Conservation (phyloP, 2,888 invertebrate species). For the Nomada hirtipes region DNA sequence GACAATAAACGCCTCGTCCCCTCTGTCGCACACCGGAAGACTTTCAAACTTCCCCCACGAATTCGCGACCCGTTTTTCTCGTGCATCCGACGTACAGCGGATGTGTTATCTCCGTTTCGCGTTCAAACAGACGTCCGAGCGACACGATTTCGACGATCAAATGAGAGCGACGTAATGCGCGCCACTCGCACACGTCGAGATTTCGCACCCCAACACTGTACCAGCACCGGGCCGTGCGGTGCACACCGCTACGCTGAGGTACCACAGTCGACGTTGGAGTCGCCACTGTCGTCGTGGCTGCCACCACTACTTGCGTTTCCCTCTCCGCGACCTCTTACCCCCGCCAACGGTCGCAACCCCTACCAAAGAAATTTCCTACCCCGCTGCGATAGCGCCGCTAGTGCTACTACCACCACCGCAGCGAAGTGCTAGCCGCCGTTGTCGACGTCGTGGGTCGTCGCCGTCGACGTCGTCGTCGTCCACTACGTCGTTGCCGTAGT, state of each 20-base stretch:
- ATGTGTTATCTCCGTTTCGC: background rate
- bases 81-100: too few relatives aligned
- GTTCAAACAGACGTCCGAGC: background rate
- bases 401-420: conserved; percentile 20
- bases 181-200: conserved; percentile 61
- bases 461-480: conserved; percentile 30
- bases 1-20: background rate
- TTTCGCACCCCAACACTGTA: conserved; percentile 63
- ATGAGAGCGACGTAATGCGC: conserved; percentile 53
- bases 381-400: conserved; percentile 25
- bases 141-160: conserved; percentile 5
- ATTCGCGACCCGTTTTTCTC: background rate
- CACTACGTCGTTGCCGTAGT: conserved; percentile 30
- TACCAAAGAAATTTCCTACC: background rate
- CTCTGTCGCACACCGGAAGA: background rate
- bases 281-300: conserved; percentile 63
- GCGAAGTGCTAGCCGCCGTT: conserved; percentile 24
- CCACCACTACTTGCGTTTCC: conserved; percentile 47
- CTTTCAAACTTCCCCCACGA: background rate
- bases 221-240: conserved; percentile 59
- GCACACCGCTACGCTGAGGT: conserved; percentile 62
- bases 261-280: conserved; percentile 61
- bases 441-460: conserved; percentile 36
- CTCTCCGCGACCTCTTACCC: background rate
- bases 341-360: conserved; percentile 14